Percentiles rank a stretch among this genome's conserved stretches.
Evolutionary conservation across 1,140 invertebrate species (phyloP).

Genomic region (Scaptomyza montana): DNA sequence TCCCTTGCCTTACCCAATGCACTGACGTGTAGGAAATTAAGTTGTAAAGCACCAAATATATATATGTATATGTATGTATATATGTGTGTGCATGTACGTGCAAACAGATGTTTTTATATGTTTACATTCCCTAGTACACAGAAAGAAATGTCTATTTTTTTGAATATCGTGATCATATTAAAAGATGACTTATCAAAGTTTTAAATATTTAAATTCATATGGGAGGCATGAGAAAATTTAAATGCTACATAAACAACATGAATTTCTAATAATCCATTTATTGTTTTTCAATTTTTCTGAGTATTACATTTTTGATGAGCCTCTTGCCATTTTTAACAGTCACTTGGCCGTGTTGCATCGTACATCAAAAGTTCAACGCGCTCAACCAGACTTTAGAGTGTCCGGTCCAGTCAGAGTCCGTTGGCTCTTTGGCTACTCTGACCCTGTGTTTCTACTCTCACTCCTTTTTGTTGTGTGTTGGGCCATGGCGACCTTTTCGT

Average conservation of each 20-base stretch:
- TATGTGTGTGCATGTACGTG: neutral
- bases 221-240: no score
- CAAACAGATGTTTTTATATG: neutral
- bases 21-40: slow-evolving; percentile 44
- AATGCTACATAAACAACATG: no score
- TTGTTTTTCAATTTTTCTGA: no score
- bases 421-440: neutral
- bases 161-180: no score
- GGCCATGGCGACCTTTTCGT: slow-evolving; percentile 13
- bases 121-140: neutral
- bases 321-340: no score
- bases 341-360: slow-evolving; percentile 39
- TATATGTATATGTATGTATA: neutral
- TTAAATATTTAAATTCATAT: no score
- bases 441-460: neutral
- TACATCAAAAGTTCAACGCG: slow-evolving; percentile 76
- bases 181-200: no score
- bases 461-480: neutral
- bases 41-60: slow-evolving; percentile 48
- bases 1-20: neutral
- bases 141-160: no score
- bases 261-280: no score
- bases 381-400: slow-evolving; percentile 60
- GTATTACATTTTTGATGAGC: no score
- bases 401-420: neutral